Conservation (phyloP, 1,140 invertebrate genomes). For the Drosophila dunni region DNA sequence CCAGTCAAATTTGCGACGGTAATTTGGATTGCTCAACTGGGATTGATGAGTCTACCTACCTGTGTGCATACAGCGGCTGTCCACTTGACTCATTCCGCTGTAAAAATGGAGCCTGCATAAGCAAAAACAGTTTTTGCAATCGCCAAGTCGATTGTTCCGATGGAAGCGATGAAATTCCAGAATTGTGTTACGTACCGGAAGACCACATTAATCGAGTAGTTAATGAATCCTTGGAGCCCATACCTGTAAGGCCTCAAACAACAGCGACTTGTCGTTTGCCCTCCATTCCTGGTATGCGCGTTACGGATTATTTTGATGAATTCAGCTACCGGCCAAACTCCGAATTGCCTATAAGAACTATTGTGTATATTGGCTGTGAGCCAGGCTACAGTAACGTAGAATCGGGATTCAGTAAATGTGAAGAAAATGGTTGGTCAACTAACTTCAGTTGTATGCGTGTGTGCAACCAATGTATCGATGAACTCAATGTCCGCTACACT, state of each 20-base stretch:
- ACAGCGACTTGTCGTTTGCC: not conserved
- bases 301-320: not conserved
- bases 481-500: not conserved
- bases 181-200: slow-evolving; percentile 4
- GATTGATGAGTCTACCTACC: slow-evolving; percentile 86
- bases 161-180: slow-evolving; percentile 88
- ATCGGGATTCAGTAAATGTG: slow-evolving; percentile 25
- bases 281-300: not conserved
- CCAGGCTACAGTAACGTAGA: slow-evolving; percentile 7
- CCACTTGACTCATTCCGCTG: slow-evolving; percentile 85
- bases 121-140: slow-evolving; percentile 86
- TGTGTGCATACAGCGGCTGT: slow-evolving; percentile 72
- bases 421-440: slow-evolving; percentile 6
- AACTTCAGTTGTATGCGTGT: not conserved
- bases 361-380: slow-evolving; percentile 26
- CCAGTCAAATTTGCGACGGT: slow-evolving; percentile 74
- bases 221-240: too few species aligned
- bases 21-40: slow-evolving; percentile 85
- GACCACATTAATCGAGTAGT: not conserved
- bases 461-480: slow-evolving; percentile 1
- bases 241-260: too few species aligned
- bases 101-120: slow-evolving; percentile 86
- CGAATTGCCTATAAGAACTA: slow-evolving; percentile 9
- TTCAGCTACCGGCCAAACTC: not conserved
- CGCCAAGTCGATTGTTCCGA: slow-evolving; percentile 87